phyloP scores from a whole-genome alignment of 2,113 vertebrate genomes.

The Reinhardtius hippoglossoides region DNA sequence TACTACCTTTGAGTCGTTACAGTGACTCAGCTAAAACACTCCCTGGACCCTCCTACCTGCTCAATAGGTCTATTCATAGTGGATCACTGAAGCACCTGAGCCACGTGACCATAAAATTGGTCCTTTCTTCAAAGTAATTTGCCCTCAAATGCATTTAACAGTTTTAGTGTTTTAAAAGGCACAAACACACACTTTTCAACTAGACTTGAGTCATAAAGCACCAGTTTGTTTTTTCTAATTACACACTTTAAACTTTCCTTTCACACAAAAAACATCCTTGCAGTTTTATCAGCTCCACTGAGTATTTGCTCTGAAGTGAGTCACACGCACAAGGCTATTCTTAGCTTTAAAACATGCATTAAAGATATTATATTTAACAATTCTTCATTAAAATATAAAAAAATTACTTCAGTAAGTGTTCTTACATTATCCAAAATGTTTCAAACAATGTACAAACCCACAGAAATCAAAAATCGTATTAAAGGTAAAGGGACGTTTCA shows the following conservation, averaged over 20 bases:
- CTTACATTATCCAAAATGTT: too few relatives aligned
- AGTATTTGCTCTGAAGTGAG: neutral
- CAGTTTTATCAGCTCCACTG: too few relatives aligned
- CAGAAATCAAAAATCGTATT: too few relatives aligned
- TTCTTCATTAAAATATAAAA: too few relatives aligned
- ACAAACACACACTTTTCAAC: neutral
- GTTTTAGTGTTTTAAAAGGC: neutral
- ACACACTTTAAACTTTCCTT: neutral
- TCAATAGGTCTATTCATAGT: conserved; percentile 80
- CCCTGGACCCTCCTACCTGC: conserved; percentile 31
- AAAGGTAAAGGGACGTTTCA: too few relatives aligned
- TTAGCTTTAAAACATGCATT: neutral
- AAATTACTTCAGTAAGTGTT: too few relatives aligned
- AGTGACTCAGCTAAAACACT: conserved; percentile 61
- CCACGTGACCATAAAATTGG: conserved; percentile 23
- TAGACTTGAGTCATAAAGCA: too few relatives aligned
- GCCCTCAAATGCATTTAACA: neutral
- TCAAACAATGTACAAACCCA: too few relatives aligned
- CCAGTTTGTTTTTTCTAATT: neutral
- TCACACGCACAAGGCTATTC: neutral
- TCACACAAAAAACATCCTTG: too few relatives aligned
- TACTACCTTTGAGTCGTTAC: conserved; percentile 66
- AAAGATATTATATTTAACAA: too few relatives aligned
- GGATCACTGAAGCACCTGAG: conserved; percentile 22
- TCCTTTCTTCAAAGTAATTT: neutral